Percentiles rank a stretch among this genome's conserved stretches.
These are phyloP conservation scores for Leptinotarsa haldemani DNA, from an alignment of 2,888 invertebrate genomes.

Conservation along the genomic window DNA sequence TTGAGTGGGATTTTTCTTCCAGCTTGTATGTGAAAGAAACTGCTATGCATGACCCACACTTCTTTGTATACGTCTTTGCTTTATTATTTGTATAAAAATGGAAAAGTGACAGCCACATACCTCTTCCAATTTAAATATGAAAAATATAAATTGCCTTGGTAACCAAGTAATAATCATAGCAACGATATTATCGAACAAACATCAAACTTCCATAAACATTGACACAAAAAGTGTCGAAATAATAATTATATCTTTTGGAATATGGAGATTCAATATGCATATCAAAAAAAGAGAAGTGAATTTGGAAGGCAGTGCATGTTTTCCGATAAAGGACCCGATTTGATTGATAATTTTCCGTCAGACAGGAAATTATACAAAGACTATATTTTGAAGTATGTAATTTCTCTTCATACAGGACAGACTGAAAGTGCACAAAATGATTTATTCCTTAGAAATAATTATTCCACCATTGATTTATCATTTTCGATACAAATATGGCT, in stretches of 20 bases:
- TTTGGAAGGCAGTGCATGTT: slow-evolving; percentile 81
- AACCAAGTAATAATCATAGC: neutral
- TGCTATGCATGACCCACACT: too few species aligned
- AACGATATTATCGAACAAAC: neutral
- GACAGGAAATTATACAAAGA: slow-evolving; percentile 66
- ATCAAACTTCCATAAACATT: neutral
- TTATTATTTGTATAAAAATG: too few species aligned
- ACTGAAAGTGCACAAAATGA: neutral
- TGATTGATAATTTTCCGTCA: slow-evolving; percentile 74
- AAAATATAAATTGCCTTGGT: neutral
- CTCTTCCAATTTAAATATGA: too few species aligned
- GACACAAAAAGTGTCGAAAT: neutral
- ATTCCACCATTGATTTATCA: too few species aligned
- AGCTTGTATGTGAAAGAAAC: too few species aligned
- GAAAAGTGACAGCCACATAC: too few species aligned
- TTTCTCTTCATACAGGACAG: neutral
- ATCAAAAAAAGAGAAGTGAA: slow-evolving; percentile 76
- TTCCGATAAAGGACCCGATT: slow-evolving; percentile 74
- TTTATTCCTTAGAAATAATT: too few species aligned
- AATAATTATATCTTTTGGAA: slow-evolving; percentile 15
- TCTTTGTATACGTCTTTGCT: too few species aligned
- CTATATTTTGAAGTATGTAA: slow-evolving; percentile 47
- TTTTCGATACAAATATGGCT: too few species aligned
- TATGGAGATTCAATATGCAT: slow-evolving; percentile 70
- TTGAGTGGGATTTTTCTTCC: too few species aligned